Evolutionary conservation across 2,888 invertebrate species (phyloP).

Genomic region (Hemithea aestivaria): DNA sequence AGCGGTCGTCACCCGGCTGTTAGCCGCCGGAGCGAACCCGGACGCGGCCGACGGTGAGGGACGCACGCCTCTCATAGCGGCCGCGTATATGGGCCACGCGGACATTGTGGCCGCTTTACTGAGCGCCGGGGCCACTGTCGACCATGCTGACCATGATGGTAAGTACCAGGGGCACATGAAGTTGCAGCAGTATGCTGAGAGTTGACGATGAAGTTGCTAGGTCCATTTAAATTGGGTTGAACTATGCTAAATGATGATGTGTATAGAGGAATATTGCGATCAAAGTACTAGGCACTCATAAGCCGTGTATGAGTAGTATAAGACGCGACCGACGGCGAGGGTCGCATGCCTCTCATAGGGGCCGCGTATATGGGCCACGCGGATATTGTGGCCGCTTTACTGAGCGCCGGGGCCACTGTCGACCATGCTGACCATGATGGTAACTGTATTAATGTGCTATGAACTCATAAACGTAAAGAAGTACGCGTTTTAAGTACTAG

Average conservation of each 20-base stretch:
- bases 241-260: too few species aligned
- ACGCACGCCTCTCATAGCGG: slow-evolving; percentile 94
- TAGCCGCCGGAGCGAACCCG: slow-evolving; percentile 87
- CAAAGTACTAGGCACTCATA: too few species aligned
- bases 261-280: too few species aligned
- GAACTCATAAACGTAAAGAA: too few species aligned
- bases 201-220: too few species aligned
- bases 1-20: slow-evolving; percentile 86
- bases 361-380: slow-evolving; percentile 98
- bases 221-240: too few species aligned
- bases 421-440: slow-evolving; percentile 93
- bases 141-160: slow-evolving; percentile 92
- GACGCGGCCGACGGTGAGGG: slow-evolving; percentile 93
- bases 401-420: slow-evolving; percentile 89
- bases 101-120: slow-evolving; percentile 91
- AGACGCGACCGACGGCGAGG: slow-evolving; percentile 93
- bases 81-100: slow-evolving; percentile 98
- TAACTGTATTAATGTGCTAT: too few species aligned
- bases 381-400: slow-evolving; percentile 90
- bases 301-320: too few species aligned
- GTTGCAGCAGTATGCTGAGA: too few species aligned
- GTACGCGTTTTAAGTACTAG: too few species aligned
- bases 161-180: too few species aligned
- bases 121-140: slow-evolving; percentile 89
- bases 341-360: slow-evolving; percentile 94